Percentiles rank a stretch among this genome's conserved stretches.
Conservation (phyloP, 2,888 invertebrate genomes). For the Pristionchus entomophagus region DNA sequence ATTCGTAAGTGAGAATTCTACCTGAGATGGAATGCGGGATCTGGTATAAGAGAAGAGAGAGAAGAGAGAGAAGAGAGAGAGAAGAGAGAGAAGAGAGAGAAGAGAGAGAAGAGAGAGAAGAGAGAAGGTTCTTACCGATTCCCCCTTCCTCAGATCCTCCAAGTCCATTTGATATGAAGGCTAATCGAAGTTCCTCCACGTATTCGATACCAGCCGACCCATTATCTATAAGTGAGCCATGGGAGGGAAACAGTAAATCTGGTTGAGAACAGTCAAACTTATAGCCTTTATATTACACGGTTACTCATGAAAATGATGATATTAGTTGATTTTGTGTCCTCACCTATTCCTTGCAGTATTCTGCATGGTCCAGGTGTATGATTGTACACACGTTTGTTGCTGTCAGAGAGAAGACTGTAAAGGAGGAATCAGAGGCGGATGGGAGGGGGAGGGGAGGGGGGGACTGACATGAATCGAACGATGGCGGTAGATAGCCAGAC, state of each 20-base stretch:
- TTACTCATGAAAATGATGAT: too few relatives aligned
- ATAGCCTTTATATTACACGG: too few relatives aligned
- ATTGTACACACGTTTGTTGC: conserved; percentile 70
- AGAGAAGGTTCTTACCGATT: background rate
- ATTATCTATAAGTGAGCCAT: conserved; percentile 53
- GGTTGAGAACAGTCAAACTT: too few relatives aligned
- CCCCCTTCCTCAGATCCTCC: background rate
- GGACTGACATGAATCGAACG: conserved; percentile 57
- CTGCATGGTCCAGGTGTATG: conserved; percentile 72
- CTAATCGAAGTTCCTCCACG: conserved; percentile 46
- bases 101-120: background rate
- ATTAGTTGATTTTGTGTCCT: background rate
- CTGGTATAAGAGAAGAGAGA: too few relatives aligned
- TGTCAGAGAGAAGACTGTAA: conserved; percentile 66
- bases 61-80: background rate
- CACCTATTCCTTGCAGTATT: conserved; percentile 58
- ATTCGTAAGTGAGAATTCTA: conserved; percentile 27
- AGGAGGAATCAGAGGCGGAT: background rate
- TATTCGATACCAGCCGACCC: conserved; percentile 61
- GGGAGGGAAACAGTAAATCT: too few relatives aligned
- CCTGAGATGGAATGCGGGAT: too few relatives aligned
- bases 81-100: too few relatives aligned
- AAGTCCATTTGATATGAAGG: conserved; percentile 50
- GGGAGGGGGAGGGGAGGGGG: background rate
- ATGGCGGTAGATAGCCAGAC: conserved; percentile 57